A percentile compares a stretch with the other conserved stretches of the same genome.
These are phyloP conservation scores for Drosophila kepulauana DNA, from an alignment of 1,140 invertebrate genomes.

Conservation along the genomic window DNA sequence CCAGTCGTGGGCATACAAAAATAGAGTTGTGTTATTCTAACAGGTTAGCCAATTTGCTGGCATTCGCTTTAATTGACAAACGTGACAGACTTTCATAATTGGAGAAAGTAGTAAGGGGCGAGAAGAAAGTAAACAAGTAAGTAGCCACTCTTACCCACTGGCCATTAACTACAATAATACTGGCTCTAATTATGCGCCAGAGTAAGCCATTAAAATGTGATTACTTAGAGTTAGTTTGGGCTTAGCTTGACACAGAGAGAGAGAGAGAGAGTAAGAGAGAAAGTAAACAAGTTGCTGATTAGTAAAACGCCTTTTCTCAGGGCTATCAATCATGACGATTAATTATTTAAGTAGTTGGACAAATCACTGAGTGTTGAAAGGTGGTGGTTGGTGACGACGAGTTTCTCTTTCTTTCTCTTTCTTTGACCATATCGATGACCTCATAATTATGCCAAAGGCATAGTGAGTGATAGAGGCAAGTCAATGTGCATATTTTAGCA, in stretches of 20 bases:
- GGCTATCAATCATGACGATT: conserved; percentile 63
- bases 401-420: no score
- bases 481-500: conserved; percentile 32
- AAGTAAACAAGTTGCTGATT: conserved; percentile 39
- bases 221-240: conserved; percentile 35
- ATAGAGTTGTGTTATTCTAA: conserved; percentile 1
- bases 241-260: background rate
- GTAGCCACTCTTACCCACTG: background rate
- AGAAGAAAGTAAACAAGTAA: conserved; percentile 17
- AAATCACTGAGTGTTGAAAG: conserved; percentile 7
- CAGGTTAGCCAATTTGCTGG: conserved; percentile 4
- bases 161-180: conserved; percentile 51
- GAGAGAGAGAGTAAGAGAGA: background rate
- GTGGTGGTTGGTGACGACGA: background rate
- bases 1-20: background rate
- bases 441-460: conserved; percentile 35
- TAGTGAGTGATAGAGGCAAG: background rate
- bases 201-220: conserved; percentile 58
- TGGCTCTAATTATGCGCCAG: conserved; percentile 60
- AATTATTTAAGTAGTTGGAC: conserved; percentile 63
- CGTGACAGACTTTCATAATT: conserved; percentile 80
- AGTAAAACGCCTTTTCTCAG: conserved; percentile 27
- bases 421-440: conserved; percentile 25
- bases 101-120: conserved; percentile 4
- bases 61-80: conserved; percentile 57